A percentile compares a stretch with the other conserved stretches of the same genome.
These are phyloP conservation scores for Montipora sp. DNA, from an alignment of 64 coral and sea anemone genomes.

Conservation along the genomic window DNA sequence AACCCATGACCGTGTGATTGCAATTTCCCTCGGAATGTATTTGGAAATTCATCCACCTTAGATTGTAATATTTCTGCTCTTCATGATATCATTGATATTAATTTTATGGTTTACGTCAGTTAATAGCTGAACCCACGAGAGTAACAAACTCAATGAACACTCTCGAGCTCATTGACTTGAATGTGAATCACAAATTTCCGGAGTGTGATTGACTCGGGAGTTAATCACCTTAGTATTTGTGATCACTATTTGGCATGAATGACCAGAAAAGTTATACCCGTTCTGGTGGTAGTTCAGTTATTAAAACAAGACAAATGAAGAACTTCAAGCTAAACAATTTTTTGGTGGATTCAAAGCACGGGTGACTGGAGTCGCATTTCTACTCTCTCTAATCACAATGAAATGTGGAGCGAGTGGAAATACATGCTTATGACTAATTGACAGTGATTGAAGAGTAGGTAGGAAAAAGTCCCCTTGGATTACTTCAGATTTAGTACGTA, in stretches of 20 bases:
- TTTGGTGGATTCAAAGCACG: neutral
- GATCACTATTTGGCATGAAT: neutral
- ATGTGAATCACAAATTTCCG: no score
- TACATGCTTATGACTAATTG: neutral
- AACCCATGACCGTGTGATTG: no score
- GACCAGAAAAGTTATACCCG: neutral
- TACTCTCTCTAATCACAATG: neutral
- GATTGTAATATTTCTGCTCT: no score
- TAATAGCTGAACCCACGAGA: no score
- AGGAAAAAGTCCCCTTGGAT: conserved; percentile 8
- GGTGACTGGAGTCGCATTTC: neutral
- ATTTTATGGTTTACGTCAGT: no score
- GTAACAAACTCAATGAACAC: no score
- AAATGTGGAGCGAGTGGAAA: neutral
- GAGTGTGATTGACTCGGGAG: no score
- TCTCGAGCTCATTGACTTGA: no score
- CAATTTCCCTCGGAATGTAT: no score
- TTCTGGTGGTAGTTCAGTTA: conserved; percentile 7
- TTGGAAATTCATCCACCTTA: no score
- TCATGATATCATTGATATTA: no score
- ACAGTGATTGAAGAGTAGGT: neutral
- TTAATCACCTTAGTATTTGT: neutral
- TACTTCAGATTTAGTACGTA: neutral
- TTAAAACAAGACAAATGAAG: neutral
- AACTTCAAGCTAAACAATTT: conserved; percentile 1